Evolutionary conservation across 2,797 vertebrate species (phyloP).

Genomic region (Catostomus latipinnis): DNA sequence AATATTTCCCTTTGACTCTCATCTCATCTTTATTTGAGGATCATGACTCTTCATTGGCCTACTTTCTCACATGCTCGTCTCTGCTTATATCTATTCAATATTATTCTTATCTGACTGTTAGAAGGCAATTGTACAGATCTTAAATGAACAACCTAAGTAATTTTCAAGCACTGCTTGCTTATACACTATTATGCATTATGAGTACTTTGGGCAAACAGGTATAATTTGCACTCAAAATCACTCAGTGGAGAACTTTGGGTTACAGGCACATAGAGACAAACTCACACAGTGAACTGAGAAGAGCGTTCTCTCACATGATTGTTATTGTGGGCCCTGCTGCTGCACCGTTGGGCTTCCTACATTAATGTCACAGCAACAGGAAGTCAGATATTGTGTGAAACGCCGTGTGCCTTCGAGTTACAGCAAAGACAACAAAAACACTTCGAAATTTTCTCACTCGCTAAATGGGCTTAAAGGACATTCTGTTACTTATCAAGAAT

Average conservation of each 20-base stretch:
- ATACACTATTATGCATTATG: conserved; percentile 19
- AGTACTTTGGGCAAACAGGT: conserved; percentile 20
- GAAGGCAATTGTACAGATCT: conserved; percentile 25
- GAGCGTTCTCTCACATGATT: conserved; percentile 38
- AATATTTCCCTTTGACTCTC: conserved; percentile 49
- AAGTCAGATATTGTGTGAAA: conserved; percentile 69
- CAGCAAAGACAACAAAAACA: conserved; percentile 36
- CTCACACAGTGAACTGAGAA: conserved; percentile 48
- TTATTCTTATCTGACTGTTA: conserved; percentile 8
- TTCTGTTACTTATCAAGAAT: conserved; percentile 51
- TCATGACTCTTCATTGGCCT: conserved; percentile 42
- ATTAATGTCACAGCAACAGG: conserved; percentile 58
- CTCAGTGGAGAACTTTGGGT: conserved; percentile 1
- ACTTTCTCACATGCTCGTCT: conserved; percentile 16
- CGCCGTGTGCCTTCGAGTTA: conserved; percentile 58
- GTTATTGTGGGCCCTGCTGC: conserved; percentile 45
- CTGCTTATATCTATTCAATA: not conserved
- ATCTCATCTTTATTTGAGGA: conserved; percentile 20
- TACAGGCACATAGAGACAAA: conserved; percentile 1
- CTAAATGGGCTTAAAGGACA: conserved; percentile 45
- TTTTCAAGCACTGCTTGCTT: conserved; percentile 4
- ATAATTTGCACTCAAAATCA: conserved; percentile 2
- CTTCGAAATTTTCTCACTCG: conserved; percentile 39
- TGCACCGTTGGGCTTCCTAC: conserved; percentile 22
- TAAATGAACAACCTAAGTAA: conserved; percentile 7